Percentiles rank a stretch among this genome's conserved stretches.
These are phyloP conservation scores for Fistularia commersonii DNA, from an alignment of 2,797 vertebrate species.

Conservation along the genomic window DNA sequence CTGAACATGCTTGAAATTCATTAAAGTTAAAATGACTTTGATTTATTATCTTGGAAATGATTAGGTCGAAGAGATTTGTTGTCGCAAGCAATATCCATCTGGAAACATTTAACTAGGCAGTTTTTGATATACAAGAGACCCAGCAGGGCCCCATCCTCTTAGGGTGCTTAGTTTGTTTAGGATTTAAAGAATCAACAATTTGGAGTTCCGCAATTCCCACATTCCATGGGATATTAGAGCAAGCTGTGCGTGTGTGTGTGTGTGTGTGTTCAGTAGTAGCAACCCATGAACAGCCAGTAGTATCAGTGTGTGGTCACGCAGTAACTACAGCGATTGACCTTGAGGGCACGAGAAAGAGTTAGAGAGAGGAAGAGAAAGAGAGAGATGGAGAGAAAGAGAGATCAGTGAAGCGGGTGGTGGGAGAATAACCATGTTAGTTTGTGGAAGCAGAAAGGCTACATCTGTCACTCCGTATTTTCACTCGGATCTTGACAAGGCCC, in stretches of 20 bases:
- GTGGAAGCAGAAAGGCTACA: constrained; percentile 78
- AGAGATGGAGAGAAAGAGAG: too few species aligned
- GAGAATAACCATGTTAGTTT: constrained; percentile 80
- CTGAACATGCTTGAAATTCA: constrained; percentile 62
- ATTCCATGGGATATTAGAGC: constrained; percentile 28
- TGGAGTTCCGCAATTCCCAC: constrained; percentile 16
- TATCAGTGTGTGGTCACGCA: too few species aligned
- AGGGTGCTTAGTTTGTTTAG: constrained; percentile 41
- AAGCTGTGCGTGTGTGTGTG: background rate
- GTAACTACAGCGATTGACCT: too few species aligned
- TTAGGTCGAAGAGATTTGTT: constrained; percentile 57
- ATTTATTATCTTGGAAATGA: constrained; percentile 64
- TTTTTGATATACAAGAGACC: constrained; percentile 53
- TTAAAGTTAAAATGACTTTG: constrained; percentile 67
- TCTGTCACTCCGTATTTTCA: constrained; percentile 79
- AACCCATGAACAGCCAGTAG: constrained; percentile 11
- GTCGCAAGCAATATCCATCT: constrained; percentile 61
- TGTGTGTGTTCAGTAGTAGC: constrained; percentile 10
- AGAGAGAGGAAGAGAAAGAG: too few species aligned
- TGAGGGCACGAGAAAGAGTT: too few species aligned
- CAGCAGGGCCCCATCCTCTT: constrained; percentile 28
- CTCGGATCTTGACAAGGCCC: constrained; percentile 60
- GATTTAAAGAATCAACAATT: constrained; percentile 41
- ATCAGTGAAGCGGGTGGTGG: constrained; percentile 62
- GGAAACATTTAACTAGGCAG: constrained; percentile 49